Evolutionary conservation across 2,113 vertebrate species (phyloP).

Genomic region (Lethenteron reissneri): DNA sequence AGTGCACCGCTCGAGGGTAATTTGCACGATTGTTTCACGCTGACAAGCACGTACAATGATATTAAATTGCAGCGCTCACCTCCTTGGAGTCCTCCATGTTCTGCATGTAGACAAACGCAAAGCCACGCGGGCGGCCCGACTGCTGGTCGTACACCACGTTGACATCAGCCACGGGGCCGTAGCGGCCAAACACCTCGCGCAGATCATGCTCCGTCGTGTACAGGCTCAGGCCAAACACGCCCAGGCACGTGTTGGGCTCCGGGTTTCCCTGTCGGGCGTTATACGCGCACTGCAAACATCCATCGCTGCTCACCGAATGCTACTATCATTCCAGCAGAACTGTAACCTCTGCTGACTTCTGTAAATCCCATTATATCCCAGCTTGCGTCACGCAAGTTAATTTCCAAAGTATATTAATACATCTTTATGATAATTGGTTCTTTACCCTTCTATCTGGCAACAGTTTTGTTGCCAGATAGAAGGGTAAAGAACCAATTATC

Average conservation of each 20-base stretch:
- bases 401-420: slow-evolving; percentile 9
- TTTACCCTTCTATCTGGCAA: too few relatives aligned
- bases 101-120: slow-evolving; percentile 77
- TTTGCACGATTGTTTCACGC: too few relatives aligned
- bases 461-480: too few relatives aligned
- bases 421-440: too few relatives aligned
- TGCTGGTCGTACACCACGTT: slow-evolving; percentile 81
- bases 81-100: slow-evolving; percentile 72
- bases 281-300: neutral
- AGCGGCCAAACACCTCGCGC: slow-evolving; percentile 73
- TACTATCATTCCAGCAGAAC: neutral
- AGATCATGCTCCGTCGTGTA: slow-evolving; percentile 76
- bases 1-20: too few relatives aligned
- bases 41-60: too few relatives aligned
- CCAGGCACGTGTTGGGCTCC: slow-evolving; percentile 67
- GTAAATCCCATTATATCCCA: neutral
- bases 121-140: slow-evolving; percentile 65
- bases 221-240: slow-evolving; percentile 75
- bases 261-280: slow-evolving; percentile 44
- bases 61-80: slow-evolving; percentile 23
- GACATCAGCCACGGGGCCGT: slow-evolving; percentile 58
- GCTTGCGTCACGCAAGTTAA: neutral
- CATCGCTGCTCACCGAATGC: neutral
- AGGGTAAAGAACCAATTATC: too few relatives aligned
- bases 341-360: neutral